Conservation (phyloP, 2,113 vertebrate species). For the Pseudorectes ferrugineus region DNA sequence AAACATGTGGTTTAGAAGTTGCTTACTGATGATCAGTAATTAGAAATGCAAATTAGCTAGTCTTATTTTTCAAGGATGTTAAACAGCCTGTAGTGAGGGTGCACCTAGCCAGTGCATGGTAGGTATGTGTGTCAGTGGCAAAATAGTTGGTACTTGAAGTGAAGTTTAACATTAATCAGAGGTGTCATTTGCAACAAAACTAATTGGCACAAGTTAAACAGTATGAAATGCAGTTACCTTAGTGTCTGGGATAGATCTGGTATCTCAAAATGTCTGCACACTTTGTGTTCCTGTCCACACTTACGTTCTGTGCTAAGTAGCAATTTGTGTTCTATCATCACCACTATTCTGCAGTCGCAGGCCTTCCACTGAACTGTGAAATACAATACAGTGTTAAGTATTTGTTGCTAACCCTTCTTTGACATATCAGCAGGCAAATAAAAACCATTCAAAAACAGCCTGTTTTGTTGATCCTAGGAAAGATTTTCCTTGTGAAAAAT, state of each 20-base stretch:
- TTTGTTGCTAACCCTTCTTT: neutral
- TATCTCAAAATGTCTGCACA: neutral
- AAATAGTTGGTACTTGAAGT: neutral
- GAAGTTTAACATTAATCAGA: neutral
- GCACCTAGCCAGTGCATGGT: neutral
- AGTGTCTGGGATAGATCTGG: neutral
- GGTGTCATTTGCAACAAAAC: neutral
- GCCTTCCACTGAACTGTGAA: neutral
- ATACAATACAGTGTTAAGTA: neutral
- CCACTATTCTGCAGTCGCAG: neutral
- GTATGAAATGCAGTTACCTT: neutral
- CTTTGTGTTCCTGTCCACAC: neutral
- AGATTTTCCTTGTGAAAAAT: neutral
- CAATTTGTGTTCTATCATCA: neutral
- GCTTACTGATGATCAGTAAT: neutral
- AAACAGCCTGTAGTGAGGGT: neutral
- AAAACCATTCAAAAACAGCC: neutral
- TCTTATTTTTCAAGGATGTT: neutral
- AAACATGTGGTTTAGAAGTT: neutral
- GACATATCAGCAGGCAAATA: neutral
- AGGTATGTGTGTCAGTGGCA: neutral
- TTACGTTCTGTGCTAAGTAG: neutral
- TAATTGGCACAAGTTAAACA: neutral
- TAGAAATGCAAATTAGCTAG: neutral
- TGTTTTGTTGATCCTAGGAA: neutral